These are phyloP conservation scores for Lepidurus arcticus DNA, from an alignment of 1,140 invertebrate genomes.

Conservation along the genomic window DNA sequence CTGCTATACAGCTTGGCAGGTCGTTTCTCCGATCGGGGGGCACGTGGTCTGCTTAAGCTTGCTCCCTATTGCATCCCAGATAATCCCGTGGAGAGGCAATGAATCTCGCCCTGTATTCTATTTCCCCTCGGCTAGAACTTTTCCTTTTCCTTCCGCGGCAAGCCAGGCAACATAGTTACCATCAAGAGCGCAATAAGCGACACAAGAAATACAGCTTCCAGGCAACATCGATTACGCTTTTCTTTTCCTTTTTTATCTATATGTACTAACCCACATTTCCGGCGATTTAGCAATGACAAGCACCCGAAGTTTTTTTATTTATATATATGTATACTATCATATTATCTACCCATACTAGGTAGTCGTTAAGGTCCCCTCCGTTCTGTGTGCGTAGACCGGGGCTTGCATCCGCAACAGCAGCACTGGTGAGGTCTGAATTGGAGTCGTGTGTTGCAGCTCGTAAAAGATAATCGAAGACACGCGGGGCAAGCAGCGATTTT, in stretches of 20 bases:
- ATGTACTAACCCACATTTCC: not conserved
- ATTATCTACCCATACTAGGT: not conserved
- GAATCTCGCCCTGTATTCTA: no score
- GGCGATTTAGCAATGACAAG: not conserved
- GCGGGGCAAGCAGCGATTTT: not conserved
- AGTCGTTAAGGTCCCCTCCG: not conserved
- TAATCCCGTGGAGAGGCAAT: no score
- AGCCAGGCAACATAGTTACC: no score
- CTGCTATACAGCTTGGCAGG: not conserved
- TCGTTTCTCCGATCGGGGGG: not conserved
- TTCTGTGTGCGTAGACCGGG: not conserved
- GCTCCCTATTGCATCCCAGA: no score
- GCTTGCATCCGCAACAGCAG: no score
- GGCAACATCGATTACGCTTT: no score
- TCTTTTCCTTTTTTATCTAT: no score
- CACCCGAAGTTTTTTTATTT: not conserved
- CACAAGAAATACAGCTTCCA: no score
- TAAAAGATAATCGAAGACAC: constrained; percentile 22
- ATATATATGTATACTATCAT: not conserved
- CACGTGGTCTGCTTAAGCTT: no score
- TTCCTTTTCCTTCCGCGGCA: no score
- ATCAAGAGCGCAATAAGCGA: no score
- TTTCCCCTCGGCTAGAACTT: no score
- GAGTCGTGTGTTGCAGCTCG: constrained; percentile 16
- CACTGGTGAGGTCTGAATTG: not conserved